Evolutionary conservation across 2,888 invertebrate species (phyloP).

Genomic region (Cabera pusaria): DNA sequence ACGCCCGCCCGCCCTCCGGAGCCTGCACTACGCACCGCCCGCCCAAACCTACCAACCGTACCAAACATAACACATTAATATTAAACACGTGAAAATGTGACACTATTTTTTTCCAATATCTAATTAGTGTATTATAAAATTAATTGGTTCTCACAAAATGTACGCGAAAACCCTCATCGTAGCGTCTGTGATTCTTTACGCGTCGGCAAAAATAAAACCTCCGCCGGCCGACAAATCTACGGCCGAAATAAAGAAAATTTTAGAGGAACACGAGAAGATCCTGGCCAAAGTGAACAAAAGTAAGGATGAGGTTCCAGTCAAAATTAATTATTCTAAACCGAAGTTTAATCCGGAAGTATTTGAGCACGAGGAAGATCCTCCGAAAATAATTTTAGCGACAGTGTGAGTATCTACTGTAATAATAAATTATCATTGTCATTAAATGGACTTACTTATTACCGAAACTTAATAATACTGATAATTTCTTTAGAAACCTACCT

Average conservation of each 20-base stretch:
- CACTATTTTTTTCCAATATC: not conserved
- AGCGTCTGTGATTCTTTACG: slow-evolving; percentile 3
- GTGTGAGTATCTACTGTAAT: slow-evolving; percentile 56
- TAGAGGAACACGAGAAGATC: slow-evolving; percentile 55
- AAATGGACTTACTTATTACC: no score
- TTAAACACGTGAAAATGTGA: slow-evolving; percentile 1
- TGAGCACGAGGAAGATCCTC: slow-evolving; percentile 32
- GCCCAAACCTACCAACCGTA: slow-evolving; percentile 21
- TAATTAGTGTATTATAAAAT: not conserved
- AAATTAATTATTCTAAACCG: slow-evolving; percentile 54
- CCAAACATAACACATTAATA: no score
- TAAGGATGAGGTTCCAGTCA: slow-evolving; percentile 51
- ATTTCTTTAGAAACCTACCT: no score
- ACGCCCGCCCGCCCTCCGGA: slow-evolving; percentile 30
- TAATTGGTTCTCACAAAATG: not conserved
- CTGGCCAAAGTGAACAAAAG: slow-evolving; percentile 47
- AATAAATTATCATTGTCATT: no score
- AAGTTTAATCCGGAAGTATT: slow-evolving; percentile 44
- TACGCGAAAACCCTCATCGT: slow-evolving; percentile 1
- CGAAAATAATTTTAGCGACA: slow-evolving; percentile 52
- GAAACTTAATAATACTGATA: no score
- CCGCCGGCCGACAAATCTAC: slow-evolving; percentile 36
- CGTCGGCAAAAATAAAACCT: slow-evolving; percentile 38
- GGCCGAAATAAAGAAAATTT: slow-evolving; percentile 56
- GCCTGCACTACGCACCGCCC: slow-evolving; percentile 40